Evolutionary conservation across 2,888 invertebrate species (phyloP).

Genomic region (Platypus cylindrus): DNA sequence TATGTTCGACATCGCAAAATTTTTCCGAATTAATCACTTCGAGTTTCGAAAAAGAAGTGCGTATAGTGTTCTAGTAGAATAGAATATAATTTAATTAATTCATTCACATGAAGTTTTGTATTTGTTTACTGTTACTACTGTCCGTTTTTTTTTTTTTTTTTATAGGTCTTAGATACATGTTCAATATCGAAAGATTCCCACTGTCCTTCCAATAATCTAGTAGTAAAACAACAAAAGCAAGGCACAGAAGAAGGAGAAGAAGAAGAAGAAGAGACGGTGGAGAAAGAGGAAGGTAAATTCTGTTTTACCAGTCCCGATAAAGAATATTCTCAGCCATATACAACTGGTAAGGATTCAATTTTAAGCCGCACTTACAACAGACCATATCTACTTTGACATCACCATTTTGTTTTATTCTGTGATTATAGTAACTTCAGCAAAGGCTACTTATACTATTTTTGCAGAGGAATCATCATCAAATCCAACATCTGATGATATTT

Average conservation of each 20-base stretch:
- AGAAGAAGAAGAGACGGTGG: too few relatives aligned
- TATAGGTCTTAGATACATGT: conserved; percentile 61
- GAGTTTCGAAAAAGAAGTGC: conserved; percentile 38
- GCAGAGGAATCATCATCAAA: conserved; percentile 35
- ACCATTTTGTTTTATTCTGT: neutral
- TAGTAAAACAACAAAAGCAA: conserved; percentile 28
- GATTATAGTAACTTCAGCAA: too few relatives aligned
- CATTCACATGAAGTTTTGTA: too few relatives aligned
- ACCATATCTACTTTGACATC: too few relatives aligned
- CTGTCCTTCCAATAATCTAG: too few relatives aligned
- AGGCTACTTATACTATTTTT: too few relatives aligned
- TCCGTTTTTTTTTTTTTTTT: too few relatives aligned
- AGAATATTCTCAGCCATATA: conserved; percentile 43
- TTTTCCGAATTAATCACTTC: conserved; percentile 48
- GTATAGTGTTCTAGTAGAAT: conserved; percentile 28
- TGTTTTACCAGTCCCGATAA: conserved; percentile 42
- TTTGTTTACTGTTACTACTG: too few relatives aligned
- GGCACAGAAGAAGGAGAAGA: too few relatives aligned
- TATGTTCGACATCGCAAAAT: conserved; percentile 22
- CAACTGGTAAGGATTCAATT: conserved; percentile 34
- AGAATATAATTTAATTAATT: too few relatives aligned
- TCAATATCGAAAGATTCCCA: conserved; percentile 58
- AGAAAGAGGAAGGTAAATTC: conserved; percentile 35
- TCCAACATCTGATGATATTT: conserved; percentile 34
- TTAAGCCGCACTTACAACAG: neutral